Evolutionary conservation across 2,888 invertebrate genomes (phyloP).

Genomic region (Endotricha flammealis): DNA sequence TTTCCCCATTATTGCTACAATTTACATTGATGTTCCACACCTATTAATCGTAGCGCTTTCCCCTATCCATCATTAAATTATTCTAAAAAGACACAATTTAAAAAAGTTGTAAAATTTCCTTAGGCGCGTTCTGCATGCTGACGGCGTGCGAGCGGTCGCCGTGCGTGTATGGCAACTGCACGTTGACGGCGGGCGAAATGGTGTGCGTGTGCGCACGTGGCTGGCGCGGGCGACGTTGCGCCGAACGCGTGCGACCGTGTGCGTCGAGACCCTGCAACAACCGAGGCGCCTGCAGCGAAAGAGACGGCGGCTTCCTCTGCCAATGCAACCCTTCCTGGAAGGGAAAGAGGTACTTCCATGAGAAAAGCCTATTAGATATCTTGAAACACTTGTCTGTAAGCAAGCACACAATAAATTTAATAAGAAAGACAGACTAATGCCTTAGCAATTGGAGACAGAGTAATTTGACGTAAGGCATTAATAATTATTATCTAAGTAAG

Average conservation of each 20-base stretch:
- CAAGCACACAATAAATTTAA: no score
- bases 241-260: slow-evolving; percentile 83
- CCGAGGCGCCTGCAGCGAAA: slow-evolving; percentile 84
- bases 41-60: no score
- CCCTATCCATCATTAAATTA: no score
- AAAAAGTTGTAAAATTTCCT: no score
- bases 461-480: no score
- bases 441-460: slow-evolving; percentile 20
- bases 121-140: slow-evolving; percentile 86
- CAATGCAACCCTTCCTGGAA: slow-evolving; percentile 87
- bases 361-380: no score
- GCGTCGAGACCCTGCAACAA: slow-evolving; percentile 85
- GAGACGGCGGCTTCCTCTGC: slow-evolving; percentile 82
- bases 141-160: slow-evolving; percentile 86
- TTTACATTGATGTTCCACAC: no score
- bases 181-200: slow-evolving; percentile 61
- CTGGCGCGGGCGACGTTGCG: slow-evolving; percentile 83
- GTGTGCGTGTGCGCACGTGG: slow-evolving; percentile 84
- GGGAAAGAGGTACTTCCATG: slow-evolving; percentile 77
- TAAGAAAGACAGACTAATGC: no score
- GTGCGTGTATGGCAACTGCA: slow-evolving; percentile 82
- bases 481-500: no score
- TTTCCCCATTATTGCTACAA: no score
- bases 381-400: no score
- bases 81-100: no score